A percentile compares a stretch with the other conserved stretches of the same genome.
Evolutionary conservation across 2,797 vertebrate genomes (phyloP).

Genomic region (Phoxinus dragarum): DNA sequence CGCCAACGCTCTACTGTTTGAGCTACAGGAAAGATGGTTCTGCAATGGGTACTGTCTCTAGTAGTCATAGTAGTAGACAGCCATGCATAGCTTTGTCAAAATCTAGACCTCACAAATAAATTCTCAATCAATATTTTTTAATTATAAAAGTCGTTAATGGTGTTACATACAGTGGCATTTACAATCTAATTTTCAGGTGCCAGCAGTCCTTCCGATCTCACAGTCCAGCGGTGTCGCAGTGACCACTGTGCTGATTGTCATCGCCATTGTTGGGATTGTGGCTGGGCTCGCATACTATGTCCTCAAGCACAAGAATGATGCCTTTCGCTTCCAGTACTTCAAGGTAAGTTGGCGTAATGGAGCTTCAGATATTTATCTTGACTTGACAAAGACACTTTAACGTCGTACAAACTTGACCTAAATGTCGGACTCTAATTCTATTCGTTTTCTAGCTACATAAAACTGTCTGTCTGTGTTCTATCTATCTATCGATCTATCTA

Average conservation of each 20-base stretch:
- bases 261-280: constrained; percentile 68
- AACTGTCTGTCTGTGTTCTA: too few relatives aligned
- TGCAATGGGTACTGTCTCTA: too few relatives aligned
- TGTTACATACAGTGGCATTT: neutral
- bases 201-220: constrained; percentile 35
- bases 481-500: too few relatives aligned
- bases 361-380: neutral
- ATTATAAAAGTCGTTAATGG: neutral
- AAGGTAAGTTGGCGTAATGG: constrained; percentile 73
- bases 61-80: too few relatives aligned
- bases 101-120: neutral
- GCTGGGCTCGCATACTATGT: constrained; percentile 76
- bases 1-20: too few relatives aligned
- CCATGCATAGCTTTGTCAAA: too few relatives aligned
- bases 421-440: too few relatives aligned
- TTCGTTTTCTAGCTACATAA: too few relatives aligned
- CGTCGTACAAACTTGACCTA: too few relatives aligned
- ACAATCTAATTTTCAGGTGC: constrained; percentile 58
- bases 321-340: constrained; percentile 86
- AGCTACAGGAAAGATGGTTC: too few relatives aligned
- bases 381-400: too few relatives aligned
- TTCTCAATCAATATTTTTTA: neutral
- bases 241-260: constrained; percentile 68
- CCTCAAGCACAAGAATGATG: constrained; percentile 76
- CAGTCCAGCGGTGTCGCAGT: constrained; percentile 63